phyloP scores from a whole-genome alignment of 1,140 invertebrate species.

The Drosophila mojavensis region DNA sequence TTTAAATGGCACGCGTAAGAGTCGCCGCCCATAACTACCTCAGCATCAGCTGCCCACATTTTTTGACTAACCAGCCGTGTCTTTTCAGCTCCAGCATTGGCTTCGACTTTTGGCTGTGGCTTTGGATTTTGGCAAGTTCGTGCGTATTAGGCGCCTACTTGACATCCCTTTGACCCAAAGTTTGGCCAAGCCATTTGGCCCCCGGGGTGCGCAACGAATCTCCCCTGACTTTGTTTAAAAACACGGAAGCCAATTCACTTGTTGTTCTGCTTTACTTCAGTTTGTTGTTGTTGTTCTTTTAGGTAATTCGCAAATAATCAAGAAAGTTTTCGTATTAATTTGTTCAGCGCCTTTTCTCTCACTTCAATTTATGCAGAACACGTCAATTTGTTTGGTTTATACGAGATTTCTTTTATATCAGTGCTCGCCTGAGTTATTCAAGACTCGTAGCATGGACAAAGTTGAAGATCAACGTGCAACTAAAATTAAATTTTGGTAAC shows the following conservation, averaged over 20 bases:
- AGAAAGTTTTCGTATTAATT: constrained; percentile 81
- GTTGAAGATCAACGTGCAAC: not conserved
- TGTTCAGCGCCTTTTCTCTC: constrained; percentile 46
- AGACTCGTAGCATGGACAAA: not conserved
- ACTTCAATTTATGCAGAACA: constrained; percentile 72
- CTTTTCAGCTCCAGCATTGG: constrained; percentile 10
- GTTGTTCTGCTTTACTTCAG: constrained; percentile 26
- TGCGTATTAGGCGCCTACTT: constrained; percentile 74
- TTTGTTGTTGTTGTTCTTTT: constrained; percentile 36
- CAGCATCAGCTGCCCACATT: constrained; percentile 23
- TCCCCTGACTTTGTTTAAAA: constrained; percentile 53
- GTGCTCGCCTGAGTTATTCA: not conserved
- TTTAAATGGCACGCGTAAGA: constrained; percentile 78
- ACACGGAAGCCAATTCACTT: constrained; percentile 64
- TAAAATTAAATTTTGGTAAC: no score
- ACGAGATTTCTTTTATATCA: constrained; percentile 1
- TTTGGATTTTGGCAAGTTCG: constrained; percentile 40
- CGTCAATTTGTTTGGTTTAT: constrained; percentile 42
- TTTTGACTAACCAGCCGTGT: constrained; percentile 74
- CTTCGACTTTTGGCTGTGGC: not conserved
- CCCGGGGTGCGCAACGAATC: constrained; percentile 18
- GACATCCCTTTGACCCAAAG: constrained; percentile 75
- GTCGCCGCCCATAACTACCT: constrained; percentile 37
- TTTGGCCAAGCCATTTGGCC: constrained; percentile 51
- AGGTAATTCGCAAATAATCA: constrained; percentile 81